Base-by-base conservation (phyloP, 2,113 vertebrate genomes). In the Deroptyus accipitrinus region DNA sequence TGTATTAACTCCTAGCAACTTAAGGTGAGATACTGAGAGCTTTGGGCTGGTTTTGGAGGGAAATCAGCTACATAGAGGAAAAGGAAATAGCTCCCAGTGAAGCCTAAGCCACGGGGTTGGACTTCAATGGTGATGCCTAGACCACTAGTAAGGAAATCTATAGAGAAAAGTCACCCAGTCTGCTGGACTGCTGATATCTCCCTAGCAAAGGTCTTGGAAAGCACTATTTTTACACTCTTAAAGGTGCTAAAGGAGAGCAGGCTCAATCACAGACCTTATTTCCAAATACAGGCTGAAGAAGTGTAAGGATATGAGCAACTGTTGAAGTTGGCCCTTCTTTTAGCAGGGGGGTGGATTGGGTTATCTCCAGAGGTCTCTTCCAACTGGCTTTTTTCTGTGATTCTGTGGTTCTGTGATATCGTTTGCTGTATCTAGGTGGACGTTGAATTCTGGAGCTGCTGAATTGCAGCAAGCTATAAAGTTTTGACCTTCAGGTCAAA, bases 241-340 rank as follows among this genome's bases (percentile, higher is more conserved):
- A 59, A 59, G 22, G 39, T 81, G 80, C 46, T 81, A 48, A 81
- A 86, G 17, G 16, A 77, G 86, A 94, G 55, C 80, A 93, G 62
- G n/a, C 44, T 84, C 69, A 31, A 28, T 57, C 81, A 41, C 70
- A 89, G 86, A 61, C 83, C 81, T 90, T 64, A 86, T 94, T 96
- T 93, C 90, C 79, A 82, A 94, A 62, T 72, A 66, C 55, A 88
- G 66, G 75, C 61, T 95, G 86, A 81, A 94, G 42, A 80, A 92
- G 57, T 91, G 92, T 83, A 87, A 91, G 84, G 95, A 89, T 68
- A 86, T 95, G 93, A 94, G 92, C 93, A 96, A 95, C 86, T 96
- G 93, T 89, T 96, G 83, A 84, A 95, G 49, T 84, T 95, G 90
- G 92, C 95, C 90, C 74, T 84, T 81, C 51, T 91, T 91, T 59